Evolutionary conservation across 2,888 invertebrate genomes (phyloP), one percentile per base, ranked within the genome.

Genomic region (Phyto melanocephala): DNA sequence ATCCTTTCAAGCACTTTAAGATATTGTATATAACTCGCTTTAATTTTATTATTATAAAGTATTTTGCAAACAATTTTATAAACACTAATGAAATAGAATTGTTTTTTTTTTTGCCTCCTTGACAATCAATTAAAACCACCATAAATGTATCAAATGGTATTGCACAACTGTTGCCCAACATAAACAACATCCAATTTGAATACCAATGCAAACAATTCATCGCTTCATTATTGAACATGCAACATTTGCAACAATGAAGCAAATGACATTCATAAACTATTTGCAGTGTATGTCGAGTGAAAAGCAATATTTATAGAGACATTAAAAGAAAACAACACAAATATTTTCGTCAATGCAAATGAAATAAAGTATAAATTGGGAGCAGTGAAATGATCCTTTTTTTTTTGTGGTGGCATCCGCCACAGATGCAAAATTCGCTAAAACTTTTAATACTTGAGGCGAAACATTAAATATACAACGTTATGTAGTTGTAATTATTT

Each of bases 211-310:
- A 62, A 45, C 54, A 75, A 65, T 45, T 58, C 60, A 52, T 52
- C 40, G 42, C 75, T 47, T 58, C 58, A 75, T 37, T 47, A 67
- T 8, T 47, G 17, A 60, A 68, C 76, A 68, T 60, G 62, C 62
- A 58, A 6, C 60, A 60, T 60, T 68, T 72, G 40, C 52, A 52
- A 45, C 63, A 42, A 58, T 17, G 47, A 22, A 58, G 65, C 22
- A 58, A 60, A 45, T 2, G 47, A 60, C 67, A 80, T 62, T 22
- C 35, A 2, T 54, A 76, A 76, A 81, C 58, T 81, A 80, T 80
- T 80, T 80, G 35, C 15, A 52, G 58, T 81, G 65, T 37, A 81
- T 76, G 71, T 65, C n/a, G 17, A 47, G 11, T 17, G 35, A 10
- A 28, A 28, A 56, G 58, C 58, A 54, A 70, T 17, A 62, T 62